These are phyloP conservation scores for Cephalopterus ornatus DNA, from an alignment of 2,113 vertebrate species.

Conservation along the genomic window DNA sequence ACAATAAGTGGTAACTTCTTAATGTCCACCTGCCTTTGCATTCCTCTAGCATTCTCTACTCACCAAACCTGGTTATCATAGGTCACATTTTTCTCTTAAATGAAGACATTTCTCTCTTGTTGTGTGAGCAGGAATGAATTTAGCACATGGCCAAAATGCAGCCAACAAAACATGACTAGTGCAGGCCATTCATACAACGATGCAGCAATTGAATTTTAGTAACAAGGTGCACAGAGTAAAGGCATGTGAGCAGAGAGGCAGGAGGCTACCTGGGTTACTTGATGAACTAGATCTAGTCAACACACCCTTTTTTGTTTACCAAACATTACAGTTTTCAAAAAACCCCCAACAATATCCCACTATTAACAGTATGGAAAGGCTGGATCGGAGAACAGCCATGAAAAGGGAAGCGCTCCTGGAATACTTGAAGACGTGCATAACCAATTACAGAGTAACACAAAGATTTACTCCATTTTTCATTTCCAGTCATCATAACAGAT, in stretches of 20 bases:
- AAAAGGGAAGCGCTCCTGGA: not conserved
- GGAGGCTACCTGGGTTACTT: not conserved
- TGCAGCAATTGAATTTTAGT: not conserved
- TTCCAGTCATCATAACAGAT: not conserved
- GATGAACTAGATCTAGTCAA: not conserved
- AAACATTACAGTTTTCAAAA: not conserved
- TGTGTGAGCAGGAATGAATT: not conserved
- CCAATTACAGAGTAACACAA: not conserved
- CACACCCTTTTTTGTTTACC: not conserved
- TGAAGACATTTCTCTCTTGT: not conserved
- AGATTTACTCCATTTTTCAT: not conserved
- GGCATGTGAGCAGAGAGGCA: not conserved
- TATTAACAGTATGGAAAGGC: not conserved
- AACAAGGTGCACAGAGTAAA: accelerated
- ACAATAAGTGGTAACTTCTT: not conserved
- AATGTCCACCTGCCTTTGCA: not conserved
- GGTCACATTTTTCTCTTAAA: not conserved
- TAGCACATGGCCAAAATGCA: not conserved
- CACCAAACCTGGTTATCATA: not conserved
- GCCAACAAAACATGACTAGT: not conserved
- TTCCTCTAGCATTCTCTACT: not conserved
- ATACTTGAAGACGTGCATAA: not conserved
- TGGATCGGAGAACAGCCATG: not conserved
- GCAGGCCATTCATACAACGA: not conserved
- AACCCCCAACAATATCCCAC: not conserved